phyloP scores from a whole-genome alignment of 1,140 invertebrate species.

The Drosophila funebris region DNA sequence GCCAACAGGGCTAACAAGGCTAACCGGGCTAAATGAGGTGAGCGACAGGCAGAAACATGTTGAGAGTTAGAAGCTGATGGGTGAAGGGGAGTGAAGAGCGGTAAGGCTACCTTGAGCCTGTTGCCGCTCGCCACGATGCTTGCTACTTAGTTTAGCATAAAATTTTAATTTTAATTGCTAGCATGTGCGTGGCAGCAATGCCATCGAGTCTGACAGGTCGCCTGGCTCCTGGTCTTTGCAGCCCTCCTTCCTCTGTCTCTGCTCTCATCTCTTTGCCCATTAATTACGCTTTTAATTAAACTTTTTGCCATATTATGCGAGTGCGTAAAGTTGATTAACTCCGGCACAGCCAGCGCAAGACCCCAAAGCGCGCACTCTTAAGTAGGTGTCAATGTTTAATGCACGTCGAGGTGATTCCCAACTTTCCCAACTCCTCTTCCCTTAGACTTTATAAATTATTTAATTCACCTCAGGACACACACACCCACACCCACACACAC shows the following conservation, averaged over 20 bases:
- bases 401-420: slow-evolving; percentile 35
- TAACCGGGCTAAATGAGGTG: too few relatives aligned
- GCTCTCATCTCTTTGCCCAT: slow-evolving; percentile 36
- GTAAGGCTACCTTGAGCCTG: not conserved
- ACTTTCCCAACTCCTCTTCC: too few relatives aligned
- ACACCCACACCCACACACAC: not conserved
- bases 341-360: too few relatives aligned
- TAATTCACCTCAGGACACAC: slow-evolving; percentile 3
- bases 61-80: not conserved
- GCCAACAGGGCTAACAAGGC: not conserved
- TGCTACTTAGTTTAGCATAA: slow-evolving; percentile 81
- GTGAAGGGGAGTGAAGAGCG: not conserved
- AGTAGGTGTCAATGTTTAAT: slow-evolving; percentile 72
- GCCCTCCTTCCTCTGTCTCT: not conserved
- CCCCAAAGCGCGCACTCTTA: not conserved
- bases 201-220: slow-evolving; percentile 17
- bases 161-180: slow-evolving; percentile 82
- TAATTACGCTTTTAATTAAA: slow-evolving; percentile 81
- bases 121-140: slow-evolving; percentile 42
- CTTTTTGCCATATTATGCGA: slow-evolving; percentile 69
- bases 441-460: slow-evolving; percentile 35
- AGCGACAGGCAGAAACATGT: not conserved
- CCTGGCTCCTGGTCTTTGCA: too few relatives aligned
- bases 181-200: slow-evolving; percentile 73
- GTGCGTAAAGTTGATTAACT: slow-evolving; percentile 80